These are phyloP conservation scores for Mustelus asterias DNA, from an alignment of 2,113 vertebrate species.

Conservation along the genomic window DNA sequence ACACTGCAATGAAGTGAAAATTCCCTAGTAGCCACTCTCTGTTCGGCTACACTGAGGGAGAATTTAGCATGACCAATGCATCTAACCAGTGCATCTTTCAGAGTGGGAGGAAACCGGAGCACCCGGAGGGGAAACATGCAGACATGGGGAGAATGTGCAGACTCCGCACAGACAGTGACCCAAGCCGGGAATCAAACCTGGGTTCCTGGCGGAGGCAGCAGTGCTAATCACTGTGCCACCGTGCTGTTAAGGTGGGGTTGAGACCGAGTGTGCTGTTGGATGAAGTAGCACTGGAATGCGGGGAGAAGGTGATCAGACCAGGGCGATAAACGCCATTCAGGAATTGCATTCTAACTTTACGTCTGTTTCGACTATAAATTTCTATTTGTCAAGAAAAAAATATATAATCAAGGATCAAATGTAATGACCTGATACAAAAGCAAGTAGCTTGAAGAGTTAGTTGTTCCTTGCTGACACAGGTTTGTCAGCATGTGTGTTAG, in stretches of 20 bases:
- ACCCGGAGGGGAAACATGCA: too few species aligned
- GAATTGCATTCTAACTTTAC: not conserved
- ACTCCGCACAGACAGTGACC: too few species aligned
- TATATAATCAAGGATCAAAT: not conserved
- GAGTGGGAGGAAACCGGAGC: too few species aligned
- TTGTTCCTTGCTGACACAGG: not conserved
- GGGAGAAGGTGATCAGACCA: not conserved
- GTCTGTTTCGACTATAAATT: not conserved
- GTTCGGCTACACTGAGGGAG: too few species aligned
- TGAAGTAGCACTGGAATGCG: not conserved
- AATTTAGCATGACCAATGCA: too few species aligned
- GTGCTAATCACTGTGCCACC: too few species aligned
- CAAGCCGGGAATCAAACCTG: too few species aligned
- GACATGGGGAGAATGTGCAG: too few species aligned
- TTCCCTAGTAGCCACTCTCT: too few species aligned
- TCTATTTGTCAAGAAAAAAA: not conserved
- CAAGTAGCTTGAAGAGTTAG: not conserved
- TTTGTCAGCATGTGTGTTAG: not conserved
- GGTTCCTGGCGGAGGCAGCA: too few species aligned
- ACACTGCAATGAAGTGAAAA: too few species aligned
- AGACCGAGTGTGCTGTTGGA: not conserved
- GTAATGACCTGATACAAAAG: not conserved
- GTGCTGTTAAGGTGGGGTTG: not conserved
- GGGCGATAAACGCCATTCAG: not conserved
- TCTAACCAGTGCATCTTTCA: too few species aligned